phyloP scores from a whole-genome alignment of 2,113 vertebrate genomes.

The Caranx melampygus region DNA sequence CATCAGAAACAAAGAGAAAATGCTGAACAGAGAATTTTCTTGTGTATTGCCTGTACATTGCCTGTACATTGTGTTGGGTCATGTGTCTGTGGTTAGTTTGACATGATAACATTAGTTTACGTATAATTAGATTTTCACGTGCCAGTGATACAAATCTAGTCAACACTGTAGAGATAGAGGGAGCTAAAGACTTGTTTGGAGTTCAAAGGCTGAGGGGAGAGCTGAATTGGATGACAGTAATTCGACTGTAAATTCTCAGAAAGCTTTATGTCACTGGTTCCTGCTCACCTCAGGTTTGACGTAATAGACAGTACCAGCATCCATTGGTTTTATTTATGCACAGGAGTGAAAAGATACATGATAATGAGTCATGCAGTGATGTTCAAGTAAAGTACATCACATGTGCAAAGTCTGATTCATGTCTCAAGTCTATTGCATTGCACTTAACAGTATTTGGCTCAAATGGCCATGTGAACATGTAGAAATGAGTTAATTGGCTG shows the following conservation, averaged over 20 bases:
- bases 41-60: too few relatives aligned
- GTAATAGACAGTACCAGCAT: not conserved
- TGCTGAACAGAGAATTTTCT: not conserved
- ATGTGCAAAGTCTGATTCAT: too few relatives aligned
- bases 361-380: too few relatives aligned
- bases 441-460: too few relatives aligned
- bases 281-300: not conserved
- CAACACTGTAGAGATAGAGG: not conserved
- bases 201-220: not conserved
- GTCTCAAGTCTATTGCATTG: too few relatives aligned
- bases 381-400: too few relatives aligned
- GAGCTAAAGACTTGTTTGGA: not conserved
- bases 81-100: conserved; percentile 8
- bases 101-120: not conserved
- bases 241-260: not conserved
- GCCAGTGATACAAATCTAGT: not conserved
- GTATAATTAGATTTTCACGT: not conserved
- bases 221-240: not conserved
- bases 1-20: not conserved
- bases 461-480: too few relatives aligned
- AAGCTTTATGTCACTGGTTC: too few relatives aligned
- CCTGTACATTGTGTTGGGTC: not conserved
- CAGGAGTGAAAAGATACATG: too few relatives aligned
- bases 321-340: not conserved
- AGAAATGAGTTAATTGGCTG: too few relatives aligned